Base-by-base conservation (phyloP, 2,888 invertebrate genomes). In the Synanthedon andrenaeformis region DNA sequence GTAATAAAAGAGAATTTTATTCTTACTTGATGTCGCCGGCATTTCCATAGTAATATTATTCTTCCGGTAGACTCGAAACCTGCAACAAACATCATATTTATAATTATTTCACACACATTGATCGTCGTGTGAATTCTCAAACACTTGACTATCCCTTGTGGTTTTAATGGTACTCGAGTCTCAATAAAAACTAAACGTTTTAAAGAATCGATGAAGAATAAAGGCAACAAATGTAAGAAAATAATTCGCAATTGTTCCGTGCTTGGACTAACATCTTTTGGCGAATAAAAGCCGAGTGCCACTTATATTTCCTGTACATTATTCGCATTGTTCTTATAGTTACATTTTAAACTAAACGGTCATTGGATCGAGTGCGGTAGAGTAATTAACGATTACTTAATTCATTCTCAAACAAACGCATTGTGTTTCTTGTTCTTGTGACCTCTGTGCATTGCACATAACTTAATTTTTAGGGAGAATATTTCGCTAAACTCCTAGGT, bases 151-250 rank as follows among this genome's bases (percentile, higher is more conserved):
- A 62, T 69, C 60, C 69, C 61, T 57, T 60, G 68, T 58, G 67
- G 73, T 70, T 60, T 61, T 48, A 68, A 84, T 78, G 52, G 64
- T 67, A 63, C 70, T 82, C 69, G 55, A 63, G 69, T 59, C 56
- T 62, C 56, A 61, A 59, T 62, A 58, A 69, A 67, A 63, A 61
- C 59, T 58, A 50, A 57, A 62, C 70, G 62, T 66, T 69, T 70
- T 73, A 82, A 75, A 65, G 70, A 79, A 75, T 77, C 69, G 62
- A 70, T 68, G 65, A 70, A 70, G 69, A 81, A 79, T 76, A 73
- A 69, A 70, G 65, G 84, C 68, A 74, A 83, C 82, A 83, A 83
- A 79, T 78, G 82, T 82, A 82, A 80, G 80, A 79, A 79, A 80
- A 76, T 79, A 81, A 79, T 68, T 66, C 65, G 59, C 63, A 59